Conservation (phyloP, 2,888 invertebrate species). For the Tetheella fluctuosa region DNA sequence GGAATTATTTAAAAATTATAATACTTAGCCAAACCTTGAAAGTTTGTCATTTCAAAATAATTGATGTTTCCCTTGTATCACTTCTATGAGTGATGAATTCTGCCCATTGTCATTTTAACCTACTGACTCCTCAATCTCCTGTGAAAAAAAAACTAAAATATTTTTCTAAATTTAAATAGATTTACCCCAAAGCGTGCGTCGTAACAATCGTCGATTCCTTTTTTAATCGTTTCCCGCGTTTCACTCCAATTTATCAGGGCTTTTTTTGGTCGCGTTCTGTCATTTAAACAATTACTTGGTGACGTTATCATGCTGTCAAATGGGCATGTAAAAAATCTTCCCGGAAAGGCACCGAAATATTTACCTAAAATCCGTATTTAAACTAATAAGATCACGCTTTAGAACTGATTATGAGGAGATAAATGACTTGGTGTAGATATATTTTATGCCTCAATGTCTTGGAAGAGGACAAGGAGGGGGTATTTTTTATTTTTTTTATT, state of each 20-base stretch:
- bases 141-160: no score
- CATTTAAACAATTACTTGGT: slow-evolving; percentile 76
- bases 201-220: slow-evolving; percentile 64
- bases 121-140: background rate
- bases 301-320: slow-evolving; percentile 73
- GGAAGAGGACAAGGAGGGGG: background rate
- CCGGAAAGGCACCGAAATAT: slow-evolving; percentile 23
- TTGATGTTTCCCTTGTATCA: no score
- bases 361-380: slow-evolving; percentile 15
- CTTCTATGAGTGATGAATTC: background rate
- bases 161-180: slow-evolving; percentile 43
- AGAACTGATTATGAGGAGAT: slow-evolving; percentile 14
- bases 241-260: slow-evolving; percentile 61
- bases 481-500: no score
- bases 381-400: slow-evolving; percentile 11
- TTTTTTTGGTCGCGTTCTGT: slow-evolving; percentile 67
- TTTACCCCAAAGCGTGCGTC: slow-evolving; percentile 41
- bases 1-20: no score
- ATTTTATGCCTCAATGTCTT: background rate
- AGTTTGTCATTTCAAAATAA: no score
- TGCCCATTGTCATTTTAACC: background rate
- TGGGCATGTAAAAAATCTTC: slow-evolving; percentile 36
- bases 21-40: no score
- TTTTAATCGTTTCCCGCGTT: slow-evolving; percentile 57
- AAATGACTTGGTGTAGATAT: slow-evolving; percentile 21